phyloP scores from a whole-genome alignment of 2,113 vertebrate genomes.

The Thunnus thynnus region DNA sequence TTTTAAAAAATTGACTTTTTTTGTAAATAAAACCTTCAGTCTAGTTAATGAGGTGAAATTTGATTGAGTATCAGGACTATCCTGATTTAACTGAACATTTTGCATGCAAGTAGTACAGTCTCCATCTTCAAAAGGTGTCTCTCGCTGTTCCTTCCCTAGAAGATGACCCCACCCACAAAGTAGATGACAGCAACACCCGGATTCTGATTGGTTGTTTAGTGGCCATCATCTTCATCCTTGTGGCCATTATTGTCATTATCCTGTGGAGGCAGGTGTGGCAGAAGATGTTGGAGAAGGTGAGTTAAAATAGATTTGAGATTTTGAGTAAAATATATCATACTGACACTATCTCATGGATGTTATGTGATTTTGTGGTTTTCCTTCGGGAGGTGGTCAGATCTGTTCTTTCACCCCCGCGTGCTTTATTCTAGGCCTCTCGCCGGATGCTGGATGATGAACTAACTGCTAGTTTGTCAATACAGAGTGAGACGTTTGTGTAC shows the following conservation, averaged over 20 bases:
- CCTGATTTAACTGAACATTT: background rate
- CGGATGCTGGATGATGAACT: slow-evolving; percentile 96
- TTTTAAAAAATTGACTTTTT: no score
- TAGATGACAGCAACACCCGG: slow-evolving; percentile 96
- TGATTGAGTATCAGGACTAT: background rate
- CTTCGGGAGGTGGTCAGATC: slow-evolving; percentile 36
- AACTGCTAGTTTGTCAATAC: slow-evolving; percentile 95
- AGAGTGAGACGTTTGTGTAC: slow-evolving; percentile 95
- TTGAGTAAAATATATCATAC: background rate
- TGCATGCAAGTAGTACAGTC: background rate
- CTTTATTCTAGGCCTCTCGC: slow-evolving; percentile 89
- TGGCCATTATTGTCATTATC: slow-evolving; percentile 98
- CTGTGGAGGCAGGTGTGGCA: slow-evolving; percentile 99
- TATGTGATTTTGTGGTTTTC: background rate
- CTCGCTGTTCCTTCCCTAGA: slow-evolving; percentile 69
- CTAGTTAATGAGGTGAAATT: background rate
- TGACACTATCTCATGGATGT: background rate
- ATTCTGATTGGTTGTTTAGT: slow-evolving; percentile 97
- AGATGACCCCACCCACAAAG: slow-evolving; percentile 93
- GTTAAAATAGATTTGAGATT: slow-evolving; percentile 1
- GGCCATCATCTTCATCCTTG: slow-evolving; percentile 97
- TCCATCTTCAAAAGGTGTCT: slow-evolving; percentile 24
- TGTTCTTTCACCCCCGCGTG: slow-evolving; percentile 64
- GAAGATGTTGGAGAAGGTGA: slow-evolving; percentile 99
- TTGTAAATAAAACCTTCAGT: background rate